phyloP scores from a whole-genome alignment of 2,888 invertebrate species.

The Campoplex capitator region DNA sequence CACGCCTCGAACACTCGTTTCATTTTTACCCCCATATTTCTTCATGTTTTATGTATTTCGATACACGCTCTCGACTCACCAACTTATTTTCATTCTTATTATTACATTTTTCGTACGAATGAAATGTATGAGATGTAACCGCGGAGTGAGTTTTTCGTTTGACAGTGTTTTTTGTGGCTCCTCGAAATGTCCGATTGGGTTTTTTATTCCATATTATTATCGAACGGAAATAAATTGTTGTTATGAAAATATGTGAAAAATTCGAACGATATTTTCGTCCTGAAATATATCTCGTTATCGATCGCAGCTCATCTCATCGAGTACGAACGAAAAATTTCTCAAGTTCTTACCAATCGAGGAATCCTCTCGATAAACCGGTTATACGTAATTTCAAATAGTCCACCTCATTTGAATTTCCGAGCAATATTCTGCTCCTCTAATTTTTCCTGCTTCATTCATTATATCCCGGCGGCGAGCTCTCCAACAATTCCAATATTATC shows the following conservation, averaged over 20 bases:
- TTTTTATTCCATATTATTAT: background rate
- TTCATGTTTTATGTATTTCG: slow-evolving; percentile 51
- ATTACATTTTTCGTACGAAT: background rate
- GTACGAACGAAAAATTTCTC: background rate
- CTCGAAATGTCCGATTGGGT: background rate
- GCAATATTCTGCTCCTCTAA: background rate
- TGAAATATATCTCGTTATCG: too few species aligned
- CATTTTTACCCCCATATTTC: slow-evolving; percentile 15
- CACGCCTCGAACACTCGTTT: slow-evolving; percentile 9
- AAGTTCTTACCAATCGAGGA: background rate
- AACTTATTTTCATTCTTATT: slow-evolving; percentile 10
- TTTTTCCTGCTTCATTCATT: background rate
- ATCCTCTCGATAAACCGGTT: background rate
- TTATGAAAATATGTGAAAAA: background rate
- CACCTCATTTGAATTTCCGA: background rate
- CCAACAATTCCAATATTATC: slow-evolving; percentile 7
- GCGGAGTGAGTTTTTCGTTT: background rate
- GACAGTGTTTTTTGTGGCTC: background rate
- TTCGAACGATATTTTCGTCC: background rate
- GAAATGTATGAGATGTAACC: background rate
- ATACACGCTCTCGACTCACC: background rate
- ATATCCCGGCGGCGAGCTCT: background rate
- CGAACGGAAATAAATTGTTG: background rate
- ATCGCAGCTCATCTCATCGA: background rate
- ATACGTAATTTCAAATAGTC: background rate